Evolutionary conservation across 2,113 vertebrate species (phyloP).

Genomic region (Shinisaurus crocodilurus): DNA sequence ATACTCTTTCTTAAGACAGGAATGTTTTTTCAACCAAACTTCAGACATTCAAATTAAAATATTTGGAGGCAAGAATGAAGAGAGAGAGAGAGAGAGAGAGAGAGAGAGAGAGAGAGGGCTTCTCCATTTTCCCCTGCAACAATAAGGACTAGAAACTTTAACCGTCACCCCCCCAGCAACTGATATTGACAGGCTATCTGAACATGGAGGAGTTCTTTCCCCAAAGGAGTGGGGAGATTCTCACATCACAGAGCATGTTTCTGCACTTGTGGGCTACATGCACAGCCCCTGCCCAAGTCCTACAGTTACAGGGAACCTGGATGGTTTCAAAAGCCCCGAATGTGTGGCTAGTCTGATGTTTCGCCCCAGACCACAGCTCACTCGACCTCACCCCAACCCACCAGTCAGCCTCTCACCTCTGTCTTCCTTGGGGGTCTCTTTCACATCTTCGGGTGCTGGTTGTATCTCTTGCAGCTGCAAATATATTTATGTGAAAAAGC

Average conservation of each 20-base stretch:
- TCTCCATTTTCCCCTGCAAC: background rate
- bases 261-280: background rate
- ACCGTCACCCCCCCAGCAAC: background rate
- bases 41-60: background rate
- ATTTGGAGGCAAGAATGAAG: too few relatives aligned
- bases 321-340: background rate
- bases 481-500: constrained; percentile 58
- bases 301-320: background rate
- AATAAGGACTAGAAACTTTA: background rate
- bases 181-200: background rate
- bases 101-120: too few relatives aligned
- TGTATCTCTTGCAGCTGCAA: constrained; percentile 69
- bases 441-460: constrained; percentile 9
- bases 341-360: fast-evolving
- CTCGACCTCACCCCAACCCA: too few relatives aligned
- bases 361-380: background rate
- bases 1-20: too few relatives aligned
- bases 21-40: too few relatives aligned
- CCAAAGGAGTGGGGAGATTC: too few relatives aligned
- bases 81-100: background rate
- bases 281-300: background rate
- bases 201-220: background rate
- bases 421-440: constrained; percentile 65
- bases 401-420: constrained; percentile 66
- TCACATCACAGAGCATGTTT: too few relatives aligned